Conservation (phyloP, 1,140 invertebrate species). For the Pomacea maculata region DNA sequence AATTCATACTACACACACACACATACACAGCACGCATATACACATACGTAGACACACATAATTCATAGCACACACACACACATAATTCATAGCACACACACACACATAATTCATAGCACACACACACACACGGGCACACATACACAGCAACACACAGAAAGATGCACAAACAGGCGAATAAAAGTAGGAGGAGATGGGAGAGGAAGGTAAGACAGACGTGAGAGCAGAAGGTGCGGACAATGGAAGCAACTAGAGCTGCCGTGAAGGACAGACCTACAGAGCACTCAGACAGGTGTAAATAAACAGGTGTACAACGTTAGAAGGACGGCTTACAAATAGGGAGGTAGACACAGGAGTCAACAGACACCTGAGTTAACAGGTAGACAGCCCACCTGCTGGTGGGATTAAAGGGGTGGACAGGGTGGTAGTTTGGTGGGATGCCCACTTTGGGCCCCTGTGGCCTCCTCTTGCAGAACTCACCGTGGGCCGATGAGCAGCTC, state of each 20-base stretch:
- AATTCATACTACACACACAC: too few relatives aligned
- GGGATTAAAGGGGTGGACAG: too few relatives aligned
- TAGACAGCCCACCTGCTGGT: too few relatives aligned
- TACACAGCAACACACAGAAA: background rate
- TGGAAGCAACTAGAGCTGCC: background rate
- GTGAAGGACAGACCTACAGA: background rate
- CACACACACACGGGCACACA: background rate
- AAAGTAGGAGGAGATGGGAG: background rate
- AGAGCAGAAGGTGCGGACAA: background rate
- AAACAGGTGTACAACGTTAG: background rate
- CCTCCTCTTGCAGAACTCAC: too few relatives aligned
- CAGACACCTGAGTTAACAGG: background rate
- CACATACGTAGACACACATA: background rate
- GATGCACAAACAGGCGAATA: background rate
- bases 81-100: too few relatives aligned
- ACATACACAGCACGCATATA: background rate
- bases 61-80: too few relatives aligned
- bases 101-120: background rate
- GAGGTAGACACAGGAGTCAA: background rate
- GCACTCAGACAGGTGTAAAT: background rate
- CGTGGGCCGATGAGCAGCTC: too few relatives aligned
- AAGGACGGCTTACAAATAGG: background rate
- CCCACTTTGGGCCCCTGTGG: too few relatives aligned
- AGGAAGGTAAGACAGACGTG: background rate
- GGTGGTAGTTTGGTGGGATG: too few relatives aligned